These are phyloP conservation scores for Phymanthus crucifer DNA, from an alignment of 92 coral and sea anemone species.

Conservation along the genomic window DNA sequence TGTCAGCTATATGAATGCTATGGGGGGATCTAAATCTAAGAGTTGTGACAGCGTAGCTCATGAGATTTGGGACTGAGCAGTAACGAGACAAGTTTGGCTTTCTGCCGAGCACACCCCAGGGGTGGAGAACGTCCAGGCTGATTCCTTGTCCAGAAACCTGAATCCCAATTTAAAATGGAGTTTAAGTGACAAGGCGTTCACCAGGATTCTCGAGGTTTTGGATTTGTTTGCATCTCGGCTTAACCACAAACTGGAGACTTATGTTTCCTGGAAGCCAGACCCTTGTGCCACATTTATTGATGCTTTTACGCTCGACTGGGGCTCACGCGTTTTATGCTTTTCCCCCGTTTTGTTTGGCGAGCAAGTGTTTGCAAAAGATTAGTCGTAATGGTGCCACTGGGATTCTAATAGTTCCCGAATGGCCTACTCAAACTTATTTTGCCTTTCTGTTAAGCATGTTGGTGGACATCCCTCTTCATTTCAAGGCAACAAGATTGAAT, in stretches of 20 bases:
- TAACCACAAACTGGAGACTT: not conserved
- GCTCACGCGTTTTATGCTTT: not conserved
- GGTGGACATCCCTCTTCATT: conserved; percentile 5
- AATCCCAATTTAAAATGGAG: no score
- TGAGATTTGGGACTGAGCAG: not conserved
- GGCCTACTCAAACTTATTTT: conserved; percentile 15
- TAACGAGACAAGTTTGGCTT: not conserved
- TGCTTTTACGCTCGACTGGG: not conserved
- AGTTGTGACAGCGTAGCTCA: not conserved
- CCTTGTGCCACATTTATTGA: not conserved
- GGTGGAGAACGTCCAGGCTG: not conserved
- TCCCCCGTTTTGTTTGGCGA: not conserved
- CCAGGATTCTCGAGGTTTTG: not conserved
- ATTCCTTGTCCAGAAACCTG: no score
- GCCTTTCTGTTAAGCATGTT: conserved; percentile 17
- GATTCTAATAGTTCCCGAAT: not conserved
- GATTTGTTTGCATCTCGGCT: not conserved
- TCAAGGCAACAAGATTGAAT: conserved; percentile 1
- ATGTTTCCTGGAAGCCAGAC: not conserved
- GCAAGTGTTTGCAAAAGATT: not conserved
- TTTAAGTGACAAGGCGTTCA: not conserved
- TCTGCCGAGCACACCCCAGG: not conserved
- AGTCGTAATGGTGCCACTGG: not conserved
- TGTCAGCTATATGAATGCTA: not conserved
- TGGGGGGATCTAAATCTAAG: not conserved